These are phyloP conservation scores for Dryobates pubescens DNA, from an alignment of 2,797 vertebrate species.

Conservation along the genomic window DNA sequence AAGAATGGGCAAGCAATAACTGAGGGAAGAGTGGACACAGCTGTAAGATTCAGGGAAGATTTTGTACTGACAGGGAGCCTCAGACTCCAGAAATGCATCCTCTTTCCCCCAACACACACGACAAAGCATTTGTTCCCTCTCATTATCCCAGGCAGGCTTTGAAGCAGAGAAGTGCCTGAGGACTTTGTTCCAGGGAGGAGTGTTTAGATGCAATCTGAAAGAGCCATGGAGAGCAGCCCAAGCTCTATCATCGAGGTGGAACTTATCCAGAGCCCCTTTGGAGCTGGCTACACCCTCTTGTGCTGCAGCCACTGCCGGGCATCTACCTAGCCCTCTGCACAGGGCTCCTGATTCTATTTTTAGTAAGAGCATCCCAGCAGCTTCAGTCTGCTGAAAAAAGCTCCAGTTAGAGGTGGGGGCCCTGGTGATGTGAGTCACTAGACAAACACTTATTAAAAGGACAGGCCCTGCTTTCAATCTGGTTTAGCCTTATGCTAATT, in stretches of 20 bases:
- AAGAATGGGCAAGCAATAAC: background rate
- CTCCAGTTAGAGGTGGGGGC: constrained; percentile 55
- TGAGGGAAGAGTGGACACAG: background rate
- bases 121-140: constrained; percentile 43
- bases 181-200: constrained; percentile 72
- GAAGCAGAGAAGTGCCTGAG: constrained; percentile 60
- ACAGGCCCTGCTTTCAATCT: constrained; percentile 43
- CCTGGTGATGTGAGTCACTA: constrained; percentile 42
- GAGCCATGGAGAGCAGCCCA: constrained; percentile 34
- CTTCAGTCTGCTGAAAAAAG: constrained; percentile 29
- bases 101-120: background rate
- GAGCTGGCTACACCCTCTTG: constrained; percentile 56
- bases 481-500: constrained; percentile 55
- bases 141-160: constrained; percentile 49
- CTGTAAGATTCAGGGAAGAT: background rate
- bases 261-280: constrained; percentile 61
- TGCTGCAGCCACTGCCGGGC: background rate
- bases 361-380: constrained; percentile 51
- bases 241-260: constrained; percentile 58
- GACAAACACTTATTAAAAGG: constrained; percentile 58
- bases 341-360: constrained; percentile 55
- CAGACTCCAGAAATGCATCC: background rate
- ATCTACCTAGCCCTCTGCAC: background rate
- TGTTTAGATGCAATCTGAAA: constrained; percentile 69
- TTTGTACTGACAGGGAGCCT: background rate